Percentiles rank a stretch among this genome's conserved stretches.
These are phyloP conservation scores for Erethizon dorsatum DNA, from an alignment of 2,797 vertebrate species.

Conservation along the genomic window DNA sequence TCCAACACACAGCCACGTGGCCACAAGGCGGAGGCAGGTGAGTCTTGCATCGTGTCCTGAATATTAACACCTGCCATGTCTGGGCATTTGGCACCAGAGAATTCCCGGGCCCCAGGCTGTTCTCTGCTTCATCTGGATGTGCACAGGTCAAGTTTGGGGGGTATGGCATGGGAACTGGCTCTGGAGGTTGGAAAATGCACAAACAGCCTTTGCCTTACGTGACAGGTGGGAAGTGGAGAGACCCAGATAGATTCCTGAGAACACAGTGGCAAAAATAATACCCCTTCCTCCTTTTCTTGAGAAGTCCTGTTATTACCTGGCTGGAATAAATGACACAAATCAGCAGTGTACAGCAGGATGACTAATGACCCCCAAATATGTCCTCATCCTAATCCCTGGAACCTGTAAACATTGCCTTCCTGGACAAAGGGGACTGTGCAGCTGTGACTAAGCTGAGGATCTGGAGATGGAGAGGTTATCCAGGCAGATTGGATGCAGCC, in stretches of 20 bases:
- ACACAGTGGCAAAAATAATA: not conserved
- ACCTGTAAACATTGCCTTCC: not conserved
- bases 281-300: not conserved
- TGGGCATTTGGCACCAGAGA: not conserved
- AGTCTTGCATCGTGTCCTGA: constrained; percentile 65
- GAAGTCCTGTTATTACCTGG: not conserved
- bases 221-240: not conserved
- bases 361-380: not conserved
- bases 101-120: constrained; percentile 68
- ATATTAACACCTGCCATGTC: constrained; percentile 64
- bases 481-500: not conserved
- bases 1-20: not conserved
- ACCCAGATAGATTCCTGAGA: not conserved
- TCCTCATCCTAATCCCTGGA: not conserved
- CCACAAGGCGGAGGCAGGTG: constrained; percentile 55
- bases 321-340: not conserved
- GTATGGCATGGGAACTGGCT: not conserved
- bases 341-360: not conserved
- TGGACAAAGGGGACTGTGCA: not conserved
- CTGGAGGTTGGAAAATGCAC: not conserved
- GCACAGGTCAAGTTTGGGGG: no score
- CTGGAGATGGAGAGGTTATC: not conserved
- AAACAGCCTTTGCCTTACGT: not conserved
- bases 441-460: not conserved
- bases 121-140: not conserved